Percentiles rank a stretch among this genome's conserved stretches.
phyloP scores from a whole-genome alignment of 2,888 invertebrate species.

The Saturnia pavonia region DNA sequence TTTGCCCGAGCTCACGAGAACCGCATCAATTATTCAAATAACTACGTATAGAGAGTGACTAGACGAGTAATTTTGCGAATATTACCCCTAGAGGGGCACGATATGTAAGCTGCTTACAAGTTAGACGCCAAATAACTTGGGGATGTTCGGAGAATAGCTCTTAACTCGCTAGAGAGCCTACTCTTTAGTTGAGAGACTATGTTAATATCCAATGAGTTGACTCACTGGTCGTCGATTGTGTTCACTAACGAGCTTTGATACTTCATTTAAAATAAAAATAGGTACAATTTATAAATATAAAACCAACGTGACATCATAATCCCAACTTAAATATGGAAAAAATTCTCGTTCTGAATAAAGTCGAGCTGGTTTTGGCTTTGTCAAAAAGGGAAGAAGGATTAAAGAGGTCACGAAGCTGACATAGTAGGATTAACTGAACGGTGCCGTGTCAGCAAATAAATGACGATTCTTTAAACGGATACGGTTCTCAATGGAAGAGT shows the following conservation, averaged over 20 bases:
- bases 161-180: slow-evolving; percentile 38
- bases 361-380: slow-evolving; percentile 53
- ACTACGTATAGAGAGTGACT: slow-evolving; percentile 61
- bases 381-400: slow-evolving; percentile 69
- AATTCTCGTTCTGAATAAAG: slow-evolving; percentile 59
- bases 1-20: slow-evolving; percentile 68
- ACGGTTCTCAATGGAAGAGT: slow-evolving; percentile 42
- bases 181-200: slow-evolving; percentile 54
- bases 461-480: slow-evolving; percentile 53
- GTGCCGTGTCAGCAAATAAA: slow-evolving; percentile 67
- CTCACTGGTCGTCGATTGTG: slow-evolving; percentile 48
- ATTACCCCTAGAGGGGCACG: slow-evolving; percentile 59
- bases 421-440: slow-evolving; percentile 69
- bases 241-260: neutral
- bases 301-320: slow-evolving; percentile 8
- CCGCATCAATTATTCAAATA: slow-evolving; percentile 77
- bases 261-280: neutral
- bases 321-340: slow-evolving; percentile 43
- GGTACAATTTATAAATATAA: slow-evolving; percentile 24
- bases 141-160: slow-evolving; percentile 52
- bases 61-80: slow-evolving; percentile 70
- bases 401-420: slow-evolving; percentile 74
- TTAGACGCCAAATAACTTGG: slow-evolving; percentile 64
- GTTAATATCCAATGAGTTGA: slow-evolving; percentile 62
- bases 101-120: slow-evolving; percentile 75